Evolutionary conservation across 2,888 invertebrate species (phyloP).

Genomic region (Heteropelma amictum): DNA sequence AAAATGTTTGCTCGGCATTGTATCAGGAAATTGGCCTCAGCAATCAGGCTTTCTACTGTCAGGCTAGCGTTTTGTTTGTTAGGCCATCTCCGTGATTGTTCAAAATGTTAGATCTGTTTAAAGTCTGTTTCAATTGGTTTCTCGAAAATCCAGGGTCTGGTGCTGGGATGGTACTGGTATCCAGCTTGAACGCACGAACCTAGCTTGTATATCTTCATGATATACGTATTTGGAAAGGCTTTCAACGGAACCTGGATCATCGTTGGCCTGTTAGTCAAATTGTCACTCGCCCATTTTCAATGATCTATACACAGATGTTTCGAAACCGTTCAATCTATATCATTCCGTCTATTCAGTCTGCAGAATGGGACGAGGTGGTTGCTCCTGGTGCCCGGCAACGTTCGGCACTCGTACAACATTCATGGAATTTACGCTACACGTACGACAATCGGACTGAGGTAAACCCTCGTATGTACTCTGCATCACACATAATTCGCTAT

Average conservation of each 20-base stretch:
- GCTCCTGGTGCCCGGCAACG: not conserved
- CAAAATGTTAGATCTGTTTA: no score
- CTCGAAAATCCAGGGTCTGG: no score
- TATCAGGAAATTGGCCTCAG: conserved; percentile 28
- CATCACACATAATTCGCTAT: conserved; percentile 67
- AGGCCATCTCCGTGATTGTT: not conserved
- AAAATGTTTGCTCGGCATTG: conserved; percentile 36
- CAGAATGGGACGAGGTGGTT: not conserved
- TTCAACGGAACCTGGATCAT: no score
- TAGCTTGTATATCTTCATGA: no score
- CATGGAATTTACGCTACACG: conserved; percentile 32
- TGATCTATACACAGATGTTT: no score
- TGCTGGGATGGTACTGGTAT: no score
- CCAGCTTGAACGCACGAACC: no score
- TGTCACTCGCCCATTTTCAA: no score
- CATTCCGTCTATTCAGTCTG: not conserved
- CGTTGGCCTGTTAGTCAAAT: no score
- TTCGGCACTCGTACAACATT: conserved; percentile 38
- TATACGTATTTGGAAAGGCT: no score
- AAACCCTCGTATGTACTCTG: conserved; percentile 63
- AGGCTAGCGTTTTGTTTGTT: conserved; percentile 13
- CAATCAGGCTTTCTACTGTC: conserved; percentile 14
- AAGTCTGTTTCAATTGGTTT: no score
- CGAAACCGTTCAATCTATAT: no score
- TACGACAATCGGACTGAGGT: conserved; percentile 50